Evolutionary conservation across 1,140 invertebrate genomes (phyloP), one percentile per base, ranked within the genome.

Genomic region (Zaprionus gabonicus): DNA sequence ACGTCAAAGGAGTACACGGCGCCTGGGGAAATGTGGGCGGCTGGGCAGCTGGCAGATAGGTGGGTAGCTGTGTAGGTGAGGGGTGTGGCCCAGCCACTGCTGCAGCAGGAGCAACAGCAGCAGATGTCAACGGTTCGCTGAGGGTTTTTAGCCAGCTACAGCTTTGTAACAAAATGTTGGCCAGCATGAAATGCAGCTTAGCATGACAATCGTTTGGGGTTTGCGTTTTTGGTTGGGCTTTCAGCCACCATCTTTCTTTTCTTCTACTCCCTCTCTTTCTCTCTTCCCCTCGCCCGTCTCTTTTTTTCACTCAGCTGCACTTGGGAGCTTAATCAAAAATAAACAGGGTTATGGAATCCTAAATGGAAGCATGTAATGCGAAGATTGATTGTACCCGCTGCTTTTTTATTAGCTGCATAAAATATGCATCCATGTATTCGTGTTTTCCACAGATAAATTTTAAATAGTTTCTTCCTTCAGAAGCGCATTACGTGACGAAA

Each of bases 201-300:
- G 59, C 83, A 78, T 72, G 83, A 75, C 77, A 80, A 88, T 86
- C 77, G 80, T 83, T 88, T 83, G 17, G 62, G 53, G 64, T 81
- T 73, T 44, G 60, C 65, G 58, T 25, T 69, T 60, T 66, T 59
- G 23, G 41, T 20, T 46, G 41, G n/a, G n/a, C 41, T 17, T 46
- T 34, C 31, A 34, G 9, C 31, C 7, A n/a, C 44, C 51, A 46
- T 66, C 67, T 63, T 70, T 63, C 4, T 2, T 9, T 9, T 27
- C 17, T 5, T 15, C 13, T 15, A 3, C 53, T 15, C 2, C 1
- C 23, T 2, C 23, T 23, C 23, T 23, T 1, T 15, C 13, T 56
- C 7, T 12, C 25, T 31, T 15, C 27, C 3, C 7, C 12, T n/a
- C 13, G 13, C 41, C 25, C 3, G 31, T 34, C 31, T 34, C 4